Base-by-base conservation (phyloP, 2,797 vertebrate species). In the Myotis findleyi region DNA sequence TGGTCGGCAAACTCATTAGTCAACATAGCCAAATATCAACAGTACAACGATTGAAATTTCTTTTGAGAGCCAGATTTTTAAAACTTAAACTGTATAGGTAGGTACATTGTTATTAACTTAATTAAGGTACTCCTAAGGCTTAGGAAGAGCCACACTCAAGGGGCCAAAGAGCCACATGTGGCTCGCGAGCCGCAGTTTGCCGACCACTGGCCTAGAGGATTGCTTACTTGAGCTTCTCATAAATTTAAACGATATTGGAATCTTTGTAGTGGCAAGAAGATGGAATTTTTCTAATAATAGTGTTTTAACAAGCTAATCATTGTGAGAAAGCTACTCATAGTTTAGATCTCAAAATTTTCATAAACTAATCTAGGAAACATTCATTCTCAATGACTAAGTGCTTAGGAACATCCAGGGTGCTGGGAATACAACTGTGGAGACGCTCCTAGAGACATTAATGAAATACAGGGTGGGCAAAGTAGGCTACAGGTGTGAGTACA, bases 241-340 rank as follows among this genome's bases (percentile, higher is more conserved):
- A 47, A 62, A 84, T 44, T 83, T 92, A 62, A 95, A 49, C 36
- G 21, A 87, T 23, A 10, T 33, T 47, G 13, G 51, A 93, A 85
- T 14, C 14, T 95, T 71, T 41, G 7, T 62, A 25, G 36, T 92
- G 23, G 25, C 30, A 77, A 69, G n/a, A 93, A 85, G 12, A 41
- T 41, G 18, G 93, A 33, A 57, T 57, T 94, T 93, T 96, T 87
- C 44, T 79, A 18, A 44, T 57, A 21, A 69, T 71, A 81, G 27
- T 87, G 6, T 90, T 85, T 95, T 86, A 95, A 92, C 33, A 83
- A 84, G n/a, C 9, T 44, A 82, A 38, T 93, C 59, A 57, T 23
- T 62, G 11, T 38, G 27, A 89, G 41, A 91, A 92, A 79, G 59
- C 25, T 69, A 64, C 38, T 72, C 14, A 1, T 47, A 76, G 30